Base-by-base conservation (phyloP, 2,797 vertebrate species). In the Rhinella marina region DNA sequence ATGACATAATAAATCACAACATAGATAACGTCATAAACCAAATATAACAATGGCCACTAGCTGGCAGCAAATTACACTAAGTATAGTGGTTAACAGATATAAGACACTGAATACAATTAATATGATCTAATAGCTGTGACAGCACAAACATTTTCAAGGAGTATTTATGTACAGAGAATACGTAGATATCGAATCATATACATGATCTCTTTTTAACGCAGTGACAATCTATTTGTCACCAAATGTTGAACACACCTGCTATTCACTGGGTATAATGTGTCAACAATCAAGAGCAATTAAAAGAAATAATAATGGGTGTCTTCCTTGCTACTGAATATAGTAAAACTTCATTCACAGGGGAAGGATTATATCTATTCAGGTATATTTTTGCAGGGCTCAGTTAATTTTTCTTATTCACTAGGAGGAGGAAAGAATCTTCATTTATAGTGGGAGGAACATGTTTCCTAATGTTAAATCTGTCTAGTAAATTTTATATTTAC, bases 271-370 rank as follows among this genome's bases (percentile, higher is more conserved):
- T 27, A 29, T 25, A 84, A 83, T 54, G 19, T 72, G 66, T 56
- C 81, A 82, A 9, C 66, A 41, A 54, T 10, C 11, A 50, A 32
- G 17, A 56, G 68, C 52, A 50, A 72, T 84, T 84, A 84, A 32
- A 84, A 7, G 9, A 17, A 32, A 68, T 83, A 72, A 70, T 73
- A 56, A 21, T 32, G 66, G 82, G 82, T 57, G 82, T 84, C 66
- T 72, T 32, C 52, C 17, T n/a, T 73, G 52, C 27, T 52, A 3
- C 8, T 70, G 16, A n/a, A 83, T 57, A 21, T 56, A 27, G 52
- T 11, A 56, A 70, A 56, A 50, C 16, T 27, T 57, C 4, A 32
- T 21, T 56, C 25, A 50, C 54, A 54, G 25, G 32, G 29, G 7
- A 52, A 82, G 81, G 16, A 72, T 72, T 73, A 84, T 29, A 56